These are phyloP conservation scores for Agriopis marginaria DNA, from an alignment of 2,888 invertebrate species.

Conservation along the genomic window DNA sequence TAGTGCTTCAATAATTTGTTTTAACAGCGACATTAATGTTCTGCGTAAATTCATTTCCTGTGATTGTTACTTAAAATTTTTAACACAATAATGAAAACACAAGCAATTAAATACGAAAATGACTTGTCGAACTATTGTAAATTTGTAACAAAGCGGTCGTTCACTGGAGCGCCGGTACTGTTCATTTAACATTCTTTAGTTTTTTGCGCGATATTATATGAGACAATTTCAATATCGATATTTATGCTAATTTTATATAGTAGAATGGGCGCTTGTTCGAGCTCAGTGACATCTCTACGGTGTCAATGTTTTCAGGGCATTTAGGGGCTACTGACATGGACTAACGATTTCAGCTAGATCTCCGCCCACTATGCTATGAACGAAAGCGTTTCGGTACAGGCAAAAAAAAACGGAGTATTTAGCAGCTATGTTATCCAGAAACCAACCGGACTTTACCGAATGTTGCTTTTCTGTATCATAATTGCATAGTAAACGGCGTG, in stretches of 20 bases:
- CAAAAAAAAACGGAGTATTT: no score
- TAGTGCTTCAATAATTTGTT: no score
- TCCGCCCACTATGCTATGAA: not conserved
- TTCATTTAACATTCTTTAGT: not conserved
- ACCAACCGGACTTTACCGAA: not conserved
- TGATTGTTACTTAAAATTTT: no score
- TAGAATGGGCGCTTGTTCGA: no score
- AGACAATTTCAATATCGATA: no score
- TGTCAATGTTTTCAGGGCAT: no score
- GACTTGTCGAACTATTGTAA: not conserved
- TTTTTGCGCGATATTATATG: not conserved
- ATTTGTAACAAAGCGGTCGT: not conserved
- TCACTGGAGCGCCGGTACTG: not conserved
- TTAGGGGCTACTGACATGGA: no score
- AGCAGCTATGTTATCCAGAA: not conserved
- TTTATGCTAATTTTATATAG: no score
- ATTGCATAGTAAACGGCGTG: constrained; percentile 1
- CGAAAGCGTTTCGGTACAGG: no score
- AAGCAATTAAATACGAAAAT: not conserved
- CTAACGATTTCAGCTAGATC: not conserved
- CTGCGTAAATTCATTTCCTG: no score
- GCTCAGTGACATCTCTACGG: no score
- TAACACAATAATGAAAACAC: not conserved
- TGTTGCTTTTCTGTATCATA: not conserved
- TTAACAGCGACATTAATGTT: no score